phyloP scores from a whole-genome alignment of 92 coral and sea anemone species.

The Porites lobata region DNA sequence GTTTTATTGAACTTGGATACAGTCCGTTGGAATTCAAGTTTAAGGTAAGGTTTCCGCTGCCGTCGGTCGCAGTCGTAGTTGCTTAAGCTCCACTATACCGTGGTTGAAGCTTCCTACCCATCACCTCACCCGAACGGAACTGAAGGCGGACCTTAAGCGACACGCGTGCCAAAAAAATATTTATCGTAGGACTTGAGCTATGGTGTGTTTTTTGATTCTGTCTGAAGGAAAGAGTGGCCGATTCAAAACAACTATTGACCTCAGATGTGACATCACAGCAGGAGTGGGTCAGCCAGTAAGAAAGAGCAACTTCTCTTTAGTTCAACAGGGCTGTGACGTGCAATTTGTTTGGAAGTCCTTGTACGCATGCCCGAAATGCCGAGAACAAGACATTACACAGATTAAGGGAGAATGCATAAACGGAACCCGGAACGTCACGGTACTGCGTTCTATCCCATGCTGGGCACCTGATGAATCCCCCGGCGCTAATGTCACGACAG shows the following conservation, averaged over 20 bases:
- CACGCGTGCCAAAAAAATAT: no score
- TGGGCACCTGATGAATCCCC: constrained; percentile 72
- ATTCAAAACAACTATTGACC: constrained; percentile 66
- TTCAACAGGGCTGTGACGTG: constrained; percentile 46
- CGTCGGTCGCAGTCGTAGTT: no score
- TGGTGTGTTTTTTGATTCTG: not conserved
- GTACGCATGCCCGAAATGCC: constrained; percentile 91
- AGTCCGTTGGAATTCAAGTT: no score
- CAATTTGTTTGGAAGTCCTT: constrained; percentile 82
- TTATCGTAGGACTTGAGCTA: not conserved
- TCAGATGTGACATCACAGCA: constrained; percentile 78
- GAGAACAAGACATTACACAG: constrained; percentile 60
- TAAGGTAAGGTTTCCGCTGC: no score
- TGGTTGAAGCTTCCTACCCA: no score
- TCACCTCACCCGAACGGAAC: no score
- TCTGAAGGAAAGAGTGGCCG: not conserved
- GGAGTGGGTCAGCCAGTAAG: constrained; percentile 89
- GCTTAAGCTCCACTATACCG: no score
- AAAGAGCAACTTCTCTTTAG: constrained; percentile 64
- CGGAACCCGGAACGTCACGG: constrained; percentile 69
- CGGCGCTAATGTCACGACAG: not conserved
- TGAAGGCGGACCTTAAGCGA: no score
- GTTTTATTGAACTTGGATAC: no score
- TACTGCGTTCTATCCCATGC: constrained; percentile 60
- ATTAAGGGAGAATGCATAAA: constrained; percentile 71